phyloP scores from a whole-genome alignment of 2,113 vertebrate species.

The Progne subis region DNA sequence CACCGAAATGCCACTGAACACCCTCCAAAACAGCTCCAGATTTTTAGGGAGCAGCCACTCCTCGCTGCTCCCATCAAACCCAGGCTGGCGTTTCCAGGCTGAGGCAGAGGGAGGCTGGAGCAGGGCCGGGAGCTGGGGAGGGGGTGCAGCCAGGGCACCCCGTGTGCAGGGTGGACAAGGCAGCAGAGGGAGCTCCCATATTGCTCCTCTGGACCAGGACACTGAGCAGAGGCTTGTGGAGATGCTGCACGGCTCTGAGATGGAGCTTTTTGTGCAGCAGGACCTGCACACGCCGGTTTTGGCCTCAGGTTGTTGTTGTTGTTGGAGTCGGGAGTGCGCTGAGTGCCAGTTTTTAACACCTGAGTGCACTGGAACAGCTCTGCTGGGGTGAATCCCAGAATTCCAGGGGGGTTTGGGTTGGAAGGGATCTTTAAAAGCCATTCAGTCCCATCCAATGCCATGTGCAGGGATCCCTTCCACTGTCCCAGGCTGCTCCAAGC shows the following conservation, averaged over 20 bases:
- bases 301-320: background rate
- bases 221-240: background rate
- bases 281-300: rapidly evolving
- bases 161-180: background rate
- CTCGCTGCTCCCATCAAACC: background rate
- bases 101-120: background rate
- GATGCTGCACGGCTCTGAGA: background rate
- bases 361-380: background rate
- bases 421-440: background rate
- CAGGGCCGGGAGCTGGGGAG: rapidly evolving
- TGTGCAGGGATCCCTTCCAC: background rate
- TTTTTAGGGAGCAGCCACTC: background rate
- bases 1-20: rapidly evolving
- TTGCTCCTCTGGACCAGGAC: background rate
- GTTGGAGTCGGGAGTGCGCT: background rate
- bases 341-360: background rate
- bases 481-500: rapidly evolving
- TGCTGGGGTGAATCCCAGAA: background rate
- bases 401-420: background rate
- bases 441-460: rapidly evolving
- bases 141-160: background rate
- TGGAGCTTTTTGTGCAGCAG: rapidly evolving
- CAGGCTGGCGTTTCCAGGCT: background rate
- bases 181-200: slow-evolving; percentile 21
- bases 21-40: background rate